Evolutionary conservation across 2,113 vertebrate genomes (phyloP), one percentile per base, ranked within the genome.

Genomic region (Rhinolophus sinicus): DNA sequence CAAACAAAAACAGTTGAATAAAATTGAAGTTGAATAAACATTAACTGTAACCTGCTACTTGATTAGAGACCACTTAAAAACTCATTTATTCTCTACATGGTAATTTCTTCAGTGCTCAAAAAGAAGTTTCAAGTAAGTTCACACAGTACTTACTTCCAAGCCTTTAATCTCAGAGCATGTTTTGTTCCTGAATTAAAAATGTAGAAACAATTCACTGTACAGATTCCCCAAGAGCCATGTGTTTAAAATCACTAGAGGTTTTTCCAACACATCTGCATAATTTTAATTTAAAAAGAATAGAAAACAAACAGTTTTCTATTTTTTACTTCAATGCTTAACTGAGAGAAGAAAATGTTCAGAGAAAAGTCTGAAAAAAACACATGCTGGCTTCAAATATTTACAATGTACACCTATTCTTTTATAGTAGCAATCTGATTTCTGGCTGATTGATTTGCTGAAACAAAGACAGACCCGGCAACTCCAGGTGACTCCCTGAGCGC

Each of bases 111-210:
- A 86, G 54, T 86, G 65, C 54, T 89, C 56, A 76, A 52, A 78
- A 90, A 92, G 38, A 95, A 97, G 72, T 95, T 95, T 88, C 88
- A 95, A 90, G 50, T 89, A 96, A 95, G 30, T 96, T 94, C 70
- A 93, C 40, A 76, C 18, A 90, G 54, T 44, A 54, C 50, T 93
- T 44, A 60, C 50, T 93, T 92, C 52, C 15, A 91, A 92, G 28
- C 8, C 73, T 95, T 93, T 94, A 89, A 83, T 83, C 60, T 96
- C 58, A 80, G 21, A 89, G 44, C 21, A 64, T 67, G 50, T 67
- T 96, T 95, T 78, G 47, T 89, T 96, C 38, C 47, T 56, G 78
- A 94, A 87, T 88, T 93, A 58, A n/a, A 90, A 95, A 40, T 64
- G 21, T 44, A 88, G 80, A 90, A 95, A 54, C 69, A 84, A 88